Conservation (phyloP, 1,140 invertebrate species). For the Phymorhynchus buccinoides region DNA sequence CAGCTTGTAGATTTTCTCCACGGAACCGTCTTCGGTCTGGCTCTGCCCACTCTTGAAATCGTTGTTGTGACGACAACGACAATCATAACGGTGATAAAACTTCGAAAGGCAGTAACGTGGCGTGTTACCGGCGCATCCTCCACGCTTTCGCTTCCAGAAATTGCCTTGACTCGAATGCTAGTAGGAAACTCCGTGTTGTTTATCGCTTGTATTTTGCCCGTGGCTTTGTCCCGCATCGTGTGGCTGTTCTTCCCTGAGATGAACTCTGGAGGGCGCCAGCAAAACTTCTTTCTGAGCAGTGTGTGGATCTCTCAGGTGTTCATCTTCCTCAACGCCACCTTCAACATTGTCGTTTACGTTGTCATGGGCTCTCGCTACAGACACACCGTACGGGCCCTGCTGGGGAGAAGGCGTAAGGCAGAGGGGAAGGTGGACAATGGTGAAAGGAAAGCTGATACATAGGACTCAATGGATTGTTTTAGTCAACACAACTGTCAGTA, state of each 20-base stretch:
- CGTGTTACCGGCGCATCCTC: not conserved
- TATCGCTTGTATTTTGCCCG: not conserved
- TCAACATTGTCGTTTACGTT: conserved; percentile 7
- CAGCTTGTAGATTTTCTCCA: too few relatives aligned
- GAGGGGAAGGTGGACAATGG: too few relatives aligned
- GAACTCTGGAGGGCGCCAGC: not conserved
- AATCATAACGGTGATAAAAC: not conserved
- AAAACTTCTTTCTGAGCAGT: not conserved
- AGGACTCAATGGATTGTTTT: too few relatives aligned
- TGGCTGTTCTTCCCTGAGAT: not conserved
- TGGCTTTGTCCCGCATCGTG: not conserved
- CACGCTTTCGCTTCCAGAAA: not conserved
- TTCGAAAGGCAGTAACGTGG: not conserved
- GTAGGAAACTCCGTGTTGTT: not conserved
- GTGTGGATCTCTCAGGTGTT: not conserved
- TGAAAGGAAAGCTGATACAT: too few relatives aligned
- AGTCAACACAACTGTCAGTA: too few relatives aligned
- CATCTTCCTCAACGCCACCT: conserved; percentile 1
- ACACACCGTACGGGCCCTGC: not conserved
- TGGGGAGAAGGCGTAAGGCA: not conserved
- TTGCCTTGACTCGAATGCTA: not conserved
- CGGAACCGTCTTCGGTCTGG: too few relatives aligned
- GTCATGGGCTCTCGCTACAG: conserved; percentile 20
- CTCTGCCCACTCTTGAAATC: too few relatives aligned
- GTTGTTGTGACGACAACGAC: not conserved